phyloP scores from a whole-genome alignment of 1,140 invertebrate species.

The Brachionus rubens region DNA sequence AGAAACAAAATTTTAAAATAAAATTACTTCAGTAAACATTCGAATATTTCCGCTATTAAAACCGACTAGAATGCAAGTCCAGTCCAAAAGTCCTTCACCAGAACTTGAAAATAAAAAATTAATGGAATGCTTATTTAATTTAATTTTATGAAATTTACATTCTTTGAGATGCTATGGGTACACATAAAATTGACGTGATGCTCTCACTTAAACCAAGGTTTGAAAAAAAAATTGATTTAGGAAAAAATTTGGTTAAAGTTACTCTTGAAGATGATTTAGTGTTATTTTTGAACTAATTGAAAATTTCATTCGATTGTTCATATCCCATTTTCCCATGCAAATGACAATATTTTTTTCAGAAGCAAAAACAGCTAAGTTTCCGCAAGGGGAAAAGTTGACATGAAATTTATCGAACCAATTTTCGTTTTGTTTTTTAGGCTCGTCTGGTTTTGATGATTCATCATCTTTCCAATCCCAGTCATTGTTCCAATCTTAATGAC shows the following conservation, averaged over 20 bases:
- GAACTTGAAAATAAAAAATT: conserved; percentile 55
- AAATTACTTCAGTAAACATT: conserved; percentile 78
- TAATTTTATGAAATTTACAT: conserved; percentile 49
- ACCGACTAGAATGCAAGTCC: conserved; percentile 85
- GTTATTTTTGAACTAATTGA: conserved; percentile 9
- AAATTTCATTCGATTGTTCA: conserved; percentile 38
- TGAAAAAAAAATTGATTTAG: background rate
- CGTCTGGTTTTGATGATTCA: background rate
- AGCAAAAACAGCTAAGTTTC: conserved; percentile 5
- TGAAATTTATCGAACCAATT: conserved; percentile 38
- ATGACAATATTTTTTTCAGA: conserved; percentile 15
- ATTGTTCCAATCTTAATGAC: background rate
- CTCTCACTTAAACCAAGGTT: conserved; percentile 51
- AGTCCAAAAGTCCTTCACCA: conserved; percentile 73
- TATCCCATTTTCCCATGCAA: conserved; percentile 41
- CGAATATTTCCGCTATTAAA: conserved; percentile 77
- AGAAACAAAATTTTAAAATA: conserved; percentile 3
- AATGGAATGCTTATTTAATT: background rate
- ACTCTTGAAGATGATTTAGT: background rate
- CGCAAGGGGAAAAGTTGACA: conserved; percentile 25
- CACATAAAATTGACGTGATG: conserved; percentile 55
- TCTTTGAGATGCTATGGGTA: conserved; percentile 66
- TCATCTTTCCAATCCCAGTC: conserved; percentile 2
- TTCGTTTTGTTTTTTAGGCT: background rate
- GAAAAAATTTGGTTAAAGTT: background rate